These are phyloP conservation scores for Channallabes apus DNA, from an alignment of 2,797 vertebrate species.

Conservation along the genomic window DNA sequence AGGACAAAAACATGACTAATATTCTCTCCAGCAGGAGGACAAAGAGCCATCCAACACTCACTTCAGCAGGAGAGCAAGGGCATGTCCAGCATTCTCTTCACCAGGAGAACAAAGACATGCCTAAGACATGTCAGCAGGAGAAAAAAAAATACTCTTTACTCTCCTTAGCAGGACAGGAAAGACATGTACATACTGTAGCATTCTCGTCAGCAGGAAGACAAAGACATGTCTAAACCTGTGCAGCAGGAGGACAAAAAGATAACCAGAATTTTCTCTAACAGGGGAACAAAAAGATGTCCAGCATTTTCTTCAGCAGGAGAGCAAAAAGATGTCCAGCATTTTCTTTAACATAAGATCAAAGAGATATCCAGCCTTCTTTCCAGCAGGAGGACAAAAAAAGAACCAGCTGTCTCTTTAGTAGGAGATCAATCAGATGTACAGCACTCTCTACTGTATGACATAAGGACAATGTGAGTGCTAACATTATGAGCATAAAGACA, in stretches of 20 bases:
- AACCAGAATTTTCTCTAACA: background rate
- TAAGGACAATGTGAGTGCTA: background rate
- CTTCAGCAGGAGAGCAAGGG: too few relatives aligned
- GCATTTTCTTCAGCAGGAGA: background rate
- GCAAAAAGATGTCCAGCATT: background rate
- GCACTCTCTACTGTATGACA: background rate
- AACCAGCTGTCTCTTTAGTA: background rate
- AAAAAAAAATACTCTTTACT: too few relatives aligned
- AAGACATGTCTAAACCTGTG: background rate
- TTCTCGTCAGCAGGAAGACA: too few relatives aligned
- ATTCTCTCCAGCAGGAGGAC: background rate
- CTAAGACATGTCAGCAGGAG: too few relatives aligned
- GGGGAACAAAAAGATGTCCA: too few relatives aligned
- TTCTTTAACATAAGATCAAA: background rate
- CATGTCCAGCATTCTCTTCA: background rate
- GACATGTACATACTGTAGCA: too few relatives aligned
- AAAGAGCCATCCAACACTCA: background rate
- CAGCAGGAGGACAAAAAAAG: background rate
- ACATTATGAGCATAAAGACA: background rate
- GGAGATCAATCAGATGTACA: background rate
- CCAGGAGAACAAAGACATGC: background rate
- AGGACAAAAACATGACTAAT: background rate
- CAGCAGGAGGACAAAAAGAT: background rate
- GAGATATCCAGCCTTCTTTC: too few relatives aligned
- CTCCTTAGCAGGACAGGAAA: background rate